Conservation (phyloP, 2,113 vertebrate genomes). For the Melanerpes aurifrons region DNA sequence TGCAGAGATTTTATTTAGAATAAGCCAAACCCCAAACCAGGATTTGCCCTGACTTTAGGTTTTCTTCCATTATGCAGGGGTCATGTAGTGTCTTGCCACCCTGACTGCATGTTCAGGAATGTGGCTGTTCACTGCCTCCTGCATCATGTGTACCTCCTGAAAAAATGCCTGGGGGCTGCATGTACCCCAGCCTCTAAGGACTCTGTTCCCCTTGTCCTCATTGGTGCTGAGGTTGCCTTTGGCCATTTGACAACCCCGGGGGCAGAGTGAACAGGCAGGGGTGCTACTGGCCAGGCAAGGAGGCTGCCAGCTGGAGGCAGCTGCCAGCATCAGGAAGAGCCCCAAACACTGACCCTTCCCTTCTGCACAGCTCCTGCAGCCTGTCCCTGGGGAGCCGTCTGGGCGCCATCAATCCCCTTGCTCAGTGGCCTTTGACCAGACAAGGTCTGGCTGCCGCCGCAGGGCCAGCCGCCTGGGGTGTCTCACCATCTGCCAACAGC, state of each 20-base stretch:
- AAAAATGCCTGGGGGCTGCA: background rate
- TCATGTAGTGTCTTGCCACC: background rate
- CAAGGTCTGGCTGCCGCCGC: background rate
- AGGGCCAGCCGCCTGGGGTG: background rate
- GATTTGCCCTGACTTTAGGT: background rate
- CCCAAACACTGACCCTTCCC: background rate
- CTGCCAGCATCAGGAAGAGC: background rate
- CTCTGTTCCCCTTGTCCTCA: background rate
- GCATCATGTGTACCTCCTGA: background rate
- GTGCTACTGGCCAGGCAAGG: background rate
- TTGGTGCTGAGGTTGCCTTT: background rate
- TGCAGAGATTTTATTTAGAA: background rate
- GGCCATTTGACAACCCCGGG: fast-evolving
- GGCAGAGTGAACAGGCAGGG: background rate
- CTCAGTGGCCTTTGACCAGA: conserved; percentile 12
- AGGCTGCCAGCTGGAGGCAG: conserved; percentile 12
- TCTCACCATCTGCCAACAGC: conserved; percentile 49
- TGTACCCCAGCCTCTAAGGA: background rate
- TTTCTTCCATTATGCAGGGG: background rate
- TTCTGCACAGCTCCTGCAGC: background rate
- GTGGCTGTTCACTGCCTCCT: background rate
- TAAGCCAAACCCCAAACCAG: fast-evolving
- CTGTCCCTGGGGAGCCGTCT: background rate
- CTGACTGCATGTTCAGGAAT: fast-evolving
- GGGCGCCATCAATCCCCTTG: background rate